Evolutionary conservation across 2,888 invertebrate genomes (phyloP).

Genomic region (Chaetoderma sp.): DNA sequence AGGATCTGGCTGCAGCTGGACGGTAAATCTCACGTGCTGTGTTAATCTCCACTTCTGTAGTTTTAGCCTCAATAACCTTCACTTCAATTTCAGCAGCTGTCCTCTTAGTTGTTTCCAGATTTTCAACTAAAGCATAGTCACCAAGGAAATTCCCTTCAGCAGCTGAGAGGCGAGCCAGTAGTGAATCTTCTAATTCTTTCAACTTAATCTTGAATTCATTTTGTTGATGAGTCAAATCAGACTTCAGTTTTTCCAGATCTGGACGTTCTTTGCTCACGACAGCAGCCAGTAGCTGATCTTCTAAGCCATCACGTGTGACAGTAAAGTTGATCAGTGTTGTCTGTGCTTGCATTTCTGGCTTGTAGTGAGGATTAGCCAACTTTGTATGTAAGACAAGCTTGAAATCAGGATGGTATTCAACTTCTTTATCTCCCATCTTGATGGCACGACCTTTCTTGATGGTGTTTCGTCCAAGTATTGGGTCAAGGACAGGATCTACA

Average conservation of each 20-base stretch:
- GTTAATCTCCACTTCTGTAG: slow-evolving; percentile 92
- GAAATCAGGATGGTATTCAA: slow-evolving; percentile 90
- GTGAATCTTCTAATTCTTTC: slow-evolving; percentile 91
- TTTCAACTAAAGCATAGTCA: slow-evolving; percentile 94
- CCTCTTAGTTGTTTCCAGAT: slow-evolving; percentile 93
- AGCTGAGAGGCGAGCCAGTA: slow-evolving; percentile 88
- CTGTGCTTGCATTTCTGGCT: slow-evolving; percentile 98
- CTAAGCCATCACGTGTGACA: slow-evolving; percentile 94
- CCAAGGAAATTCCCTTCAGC: slow-evolving; percentile 94
- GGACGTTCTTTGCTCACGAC: slow-evolving; percentile 97
- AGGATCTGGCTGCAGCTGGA: slow-evolving; percentile 92
- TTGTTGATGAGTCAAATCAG: slow-evolving; percentile 94
- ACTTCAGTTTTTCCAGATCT: slow-evolving; percentile 94
- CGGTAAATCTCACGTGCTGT: slow-evolving; percentile 92
- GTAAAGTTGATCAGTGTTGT: slow-evolving; percentile 97
- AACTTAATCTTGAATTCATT: slow-evolving; percentile 97
- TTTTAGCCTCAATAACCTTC: slow-evolving; percentile 90
- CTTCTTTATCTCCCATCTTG: slow-evolving; percentile 96
- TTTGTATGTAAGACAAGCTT: slow-evolving; percentile 93
- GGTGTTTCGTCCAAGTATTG: slow-evolving; percentile 88
- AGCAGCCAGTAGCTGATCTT: slow-evolving; percentile 95
- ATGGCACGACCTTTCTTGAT: slow-evolving; percentile 97
- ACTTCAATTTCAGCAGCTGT: slow-evolving; percentile 95
- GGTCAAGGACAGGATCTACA: slow-evolving; percentile 93
- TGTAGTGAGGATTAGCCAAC: slow-evolving; percentile 96